phyloP scores from a whole-genome alignment of 2,888 invertebrate species.

The Tryphoninae sp. region DNA sequence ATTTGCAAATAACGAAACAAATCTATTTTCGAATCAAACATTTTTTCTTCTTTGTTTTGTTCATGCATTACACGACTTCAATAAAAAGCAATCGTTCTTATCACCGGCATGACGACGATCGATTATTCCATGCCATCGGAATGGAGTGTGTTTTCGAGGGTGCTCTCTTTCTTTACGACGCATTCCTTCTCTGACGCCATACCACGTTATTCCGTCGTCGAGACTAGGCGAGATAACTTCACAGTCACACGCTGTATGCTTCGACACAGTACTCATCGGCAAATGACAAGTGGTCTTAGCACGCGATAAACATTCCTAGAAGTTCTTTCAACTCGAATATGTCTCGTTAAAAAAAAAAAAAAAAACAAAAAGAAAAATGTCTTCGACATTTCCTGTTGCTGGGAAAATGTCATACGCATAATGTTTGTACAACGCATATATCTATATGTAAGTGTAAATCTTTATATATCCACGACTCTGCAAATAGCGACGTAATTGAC shows the following conservation, averaged over 20 bases:
- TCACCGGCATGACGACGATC: conserved; percentile 27
- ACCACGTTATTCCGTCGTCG: background rate
- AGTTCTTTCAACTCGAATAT: conserved; percentile 53
- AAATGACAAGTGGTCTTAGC: conserved; percentile 31
- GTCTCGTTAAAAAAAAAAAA: conserved; percentile 20
- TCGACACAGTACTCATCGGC: conserved; percentile 20
- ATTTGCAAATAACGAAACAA: background rate
- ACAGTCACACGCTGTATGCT: background rate
- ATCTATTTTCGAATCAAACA: background rate
- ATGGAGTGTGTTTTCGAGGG: conserved; percentile 40
- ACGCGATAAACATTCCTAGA: conserved; percentile 53
- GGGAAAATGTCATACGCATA: background rate
- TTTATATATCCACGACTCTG: background rate
- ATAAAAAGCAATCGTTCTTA: background rate
- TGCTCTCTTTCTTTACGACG: conserved; percentile 6
- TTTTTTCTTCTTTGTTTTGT: background rate
- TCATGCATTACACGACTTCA: background rate
- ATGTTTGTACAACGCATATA: background rate
- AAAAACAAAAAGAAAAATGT: conserved; percentile 5
- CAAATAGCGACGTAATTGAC: conserved; percentile 28
- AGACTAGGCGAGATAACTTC: background rate
- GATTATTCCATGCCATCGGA: conserved; percentile 26
- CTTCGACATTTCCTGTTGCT: background rate
- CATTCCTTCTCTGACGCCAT: conserved; percentile 39
- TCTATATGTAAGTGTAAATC: background rate